Conservation (phyloP, 2,888 invertebrate genomes). For the Metellina segmentata region DNA sequence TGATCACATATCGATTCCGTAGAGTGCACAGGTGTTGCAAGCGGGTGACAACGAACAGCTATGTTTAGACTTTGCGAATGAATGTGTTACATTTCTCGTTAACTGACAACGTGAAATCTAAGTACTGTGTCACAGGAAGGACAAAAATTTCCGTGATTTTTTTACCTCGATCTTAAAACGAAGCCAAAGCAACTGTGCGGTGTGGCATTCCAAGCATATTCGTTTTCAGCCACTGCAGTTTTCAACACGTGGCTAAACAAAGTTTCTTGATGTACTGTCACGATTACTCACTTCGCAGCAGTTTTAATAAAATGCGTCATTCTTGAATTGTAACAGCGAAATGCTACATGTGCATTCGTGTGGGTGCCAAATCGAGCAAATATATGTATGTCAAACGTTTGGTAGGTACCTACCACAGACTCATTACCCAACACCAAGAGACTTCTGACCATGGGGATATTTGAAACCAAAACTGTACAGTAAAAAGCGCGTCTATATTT, state of each 20-base stretch:
- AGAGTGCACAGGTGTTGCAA: not conserved
- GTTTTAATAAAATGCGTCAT: not conserved
- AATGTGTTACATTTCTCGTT: not conserved
- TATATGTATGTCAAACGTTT: no score
- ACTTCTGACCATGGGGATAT: no score
- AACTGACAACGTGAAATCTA: not conserved
- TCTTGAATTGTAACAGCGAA: not conserved
- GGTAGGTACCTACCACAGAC: no score
- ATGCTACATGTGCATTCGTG: not conserved
- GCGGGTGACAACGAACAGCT: not conserved
- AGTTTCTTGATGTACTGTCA: not conserved
- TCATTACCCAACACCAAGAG: no score
- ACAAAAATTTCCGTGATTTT: not conserved
- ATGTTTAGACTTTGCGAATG: constrained; percentile 14
- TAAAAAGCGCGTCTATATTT: no score
- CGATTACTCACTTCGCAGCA: not conserved
- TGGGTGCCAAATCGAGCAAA: not conserved
- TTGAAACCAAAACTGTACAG: no score
- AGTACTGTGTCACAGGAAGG: not conserved
- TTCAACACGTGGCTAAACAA: no score
- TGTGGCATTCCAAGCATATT: not conserved
- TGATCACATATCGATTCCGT: not conserved
- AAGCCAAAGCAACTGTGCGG: not conserved
- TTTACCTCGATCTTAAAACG: not conserved
- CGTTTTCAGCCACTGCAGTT: not conserved